Evolutionary conservation across 1,140 invertebrate species (phyloP).

Genomic region (Drosophila parvula): DNA sequence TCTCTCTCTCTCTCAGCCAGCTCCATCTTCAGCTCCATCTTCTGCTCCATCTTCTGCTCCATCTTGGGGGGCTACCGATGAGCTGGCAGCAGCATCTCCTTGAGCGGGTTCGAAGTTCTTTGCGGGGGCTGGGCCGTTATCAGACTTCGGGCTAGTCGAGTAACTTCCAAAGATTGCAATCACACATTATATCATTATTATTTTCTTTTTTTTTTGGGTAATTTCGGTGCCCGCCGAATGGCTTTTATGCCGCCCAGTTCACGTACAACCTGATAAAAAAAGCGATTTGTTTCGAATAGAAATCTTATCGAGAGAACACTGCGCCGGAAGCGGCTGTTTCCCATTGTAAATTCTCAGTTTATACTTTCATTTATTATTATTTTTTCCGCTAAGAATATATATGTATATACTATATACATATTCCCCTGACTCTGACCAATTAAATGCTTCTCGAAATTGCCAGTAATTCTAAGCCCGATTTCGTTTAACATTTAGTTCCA

Average conservation of each 20-base stretch:
- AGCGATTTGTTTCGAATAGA: too few relatives aligned
- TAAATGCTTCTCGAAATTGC: background rate
- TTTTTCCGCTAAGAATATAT: too few relatives aligned
- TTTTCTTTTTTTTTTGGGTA: background rate
- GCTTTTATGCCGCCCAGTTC: background rate
- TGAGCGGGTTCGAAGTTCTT: slow-evolving; percentile 32
- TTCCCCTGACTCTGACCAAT: too few relatives aligned
- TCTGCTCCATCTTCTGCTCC: slow-evolving; percentile 2
- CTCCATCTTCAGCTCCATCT: slow-evolving; percentile 28
- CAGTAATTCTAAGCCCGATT: background rate
- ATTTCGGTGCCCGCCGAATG: slow-evolving; percentile 4
- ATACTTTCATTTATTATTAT: too few relatives aligned
- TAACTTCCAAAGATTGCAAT: slow-evolving; percentile 7
- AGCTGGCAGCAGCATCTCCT: slow-evolving; percentile 42
- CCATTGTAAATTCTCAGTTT: too few relatives aligned
- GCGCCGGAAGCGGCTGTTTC: too few relatives aligned
- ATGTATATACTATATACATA: too few relatives aligned
- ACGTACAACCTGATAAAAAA: background rate
- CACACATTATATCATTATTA: slow-evolving; percentile 1
- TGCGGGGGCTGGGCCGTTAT: slow-evolving; percentile 14
- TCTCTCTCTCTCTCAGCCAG: slow-evolving; percentile 1
- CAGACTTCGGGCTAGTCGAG: background rate
- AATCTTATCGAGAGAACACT: too few relatives aligned
- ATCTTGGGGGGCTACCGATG: slow-evolving; percentile 16
- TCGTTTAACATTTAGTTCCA: slow-evolving; percentile 1